Percentiles rank a stretch among this genome's conserved stretches.
Conservation (phyloP, 2,113 vertebrate species). For the Vanacampus margaritifer region DNA sequence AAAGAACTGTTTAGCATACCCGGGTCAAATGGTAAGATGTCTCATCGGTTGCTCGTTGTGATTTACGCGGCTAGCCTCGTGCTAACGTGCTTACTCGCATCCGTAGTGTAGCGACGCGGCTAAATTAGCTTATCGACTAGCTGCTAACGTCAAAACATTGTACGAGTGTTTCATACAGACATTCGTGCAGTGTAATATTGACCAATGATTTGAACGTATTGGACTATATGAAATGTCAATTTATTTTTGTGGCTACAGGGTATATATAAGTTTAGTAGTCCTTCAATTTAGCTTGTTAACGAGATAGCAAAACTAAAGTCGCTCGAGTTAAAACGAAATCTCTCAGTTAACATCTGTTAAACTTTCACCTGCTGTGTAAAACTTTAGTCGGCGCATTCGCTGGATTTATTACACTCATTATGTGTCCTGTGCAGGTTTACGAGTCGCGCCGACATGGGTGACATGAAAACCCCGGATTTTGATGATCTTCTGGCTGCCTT, state of each 20-base stretch:
- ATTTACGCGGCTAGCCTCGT: constrained; percentile 27
- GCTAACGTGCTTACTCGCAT: constrained; percentile 20
- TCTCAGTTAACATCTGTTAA: not conserved
- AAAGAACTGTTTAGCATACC: constrained; percentile 11
- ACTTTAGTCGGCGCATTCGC: not conserved
- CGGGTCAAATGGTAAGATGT: constrained; percentile 52
- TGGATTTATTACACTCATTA: not conserved
- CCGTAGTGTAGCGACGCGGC: not conserved
- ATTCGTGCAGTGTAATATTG: not conserved
- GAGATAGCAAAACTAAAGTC: constrained; percentile 9
- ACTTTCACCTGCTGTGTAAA: not conserved
- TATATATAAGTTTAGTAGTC: not conserved
- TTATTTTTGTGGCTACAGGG: not conserved
- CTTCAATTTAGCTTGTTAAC: constrained; percentile 14
- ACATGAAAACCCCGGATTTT: constrained; percentile 99
- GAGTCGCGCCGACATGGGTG: constrained; percentile 86
- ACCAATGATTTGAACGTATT: not conserved
- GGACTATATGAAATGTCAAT: not conserved
- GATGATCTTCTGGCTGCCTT: constrained; percentile 97
- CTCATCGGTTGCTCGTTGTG: not conserved
- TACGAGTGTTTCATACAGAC: too few species aligned
- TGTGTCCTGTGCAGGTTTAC: constrained; percentile 62
- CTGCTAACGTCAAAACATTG: constrained; percentile 23
- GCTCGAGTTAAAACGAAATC: not conserved
- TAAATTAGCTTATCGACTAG: constrained; percentile 14